Conservation (phyloP, 2,113 vertebrate genomes). For the Callorhinus ursinus region DNA sequence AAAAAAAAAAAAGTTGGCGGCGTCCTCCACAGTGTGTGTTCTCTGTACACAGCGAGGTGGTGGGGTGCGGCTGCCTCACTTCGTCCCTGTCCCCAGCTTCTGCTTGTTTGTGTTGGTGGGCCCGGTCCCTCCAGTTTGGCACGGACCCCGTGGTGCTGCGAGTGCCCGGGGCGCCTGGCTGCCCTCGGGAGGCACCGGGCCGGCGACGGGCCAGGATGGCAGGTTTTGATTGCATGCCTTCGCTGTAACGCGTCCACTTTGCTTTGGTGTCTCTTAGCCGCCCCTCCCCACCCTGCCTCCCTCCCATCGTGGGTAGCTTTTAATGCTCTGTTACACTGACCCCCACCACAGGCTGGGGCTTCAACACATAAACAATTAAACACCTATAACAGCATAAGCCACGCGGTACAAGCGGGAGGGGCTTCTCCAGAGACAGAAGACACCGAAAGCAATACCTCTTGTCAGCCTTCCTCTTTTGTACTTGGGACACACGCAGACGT, state of each 20-base stretch:
- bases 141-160: background rate
- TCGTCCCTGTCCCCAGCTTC: background rate
- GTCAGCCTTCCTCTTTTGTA: conserved; percentile 93
- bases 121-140: background rate
- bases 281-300: conserved; percentile 78
- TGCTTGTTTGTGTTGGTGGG: background rate
- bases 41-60: background rate
- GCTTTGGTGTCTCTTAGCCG: conserved; percentile 81
- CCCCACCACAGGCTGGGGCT: conserved; percentile 88
- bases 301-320: conserved; percentile 88
- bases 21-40: background rate
- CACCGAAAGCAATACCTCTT: conserved; percentile 96
- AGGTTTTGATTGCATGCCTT: conserved; percentile 86
- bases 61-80: conserved; percentile 63
- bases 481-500: conserved; percentile 84
- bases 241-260: conserved; percentile 83
- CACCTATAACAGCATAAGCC: conserved; percentile 84
- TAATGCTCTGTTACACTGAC: conserved; percentile 91
- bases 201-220: background rate
- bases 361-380: conserved; percentile 75
- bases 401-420: conserved; percentile 87
- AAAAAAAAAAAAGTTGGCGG: background rate
- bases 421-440: conserved; percentile 87
- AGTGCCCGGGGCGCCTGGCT: background rate
- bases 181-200: background rate